Evolutionary conservation across 2,113 vertebrate species (phyloP).

Genomic region (Brienomyrus brachyistius): DNA sequence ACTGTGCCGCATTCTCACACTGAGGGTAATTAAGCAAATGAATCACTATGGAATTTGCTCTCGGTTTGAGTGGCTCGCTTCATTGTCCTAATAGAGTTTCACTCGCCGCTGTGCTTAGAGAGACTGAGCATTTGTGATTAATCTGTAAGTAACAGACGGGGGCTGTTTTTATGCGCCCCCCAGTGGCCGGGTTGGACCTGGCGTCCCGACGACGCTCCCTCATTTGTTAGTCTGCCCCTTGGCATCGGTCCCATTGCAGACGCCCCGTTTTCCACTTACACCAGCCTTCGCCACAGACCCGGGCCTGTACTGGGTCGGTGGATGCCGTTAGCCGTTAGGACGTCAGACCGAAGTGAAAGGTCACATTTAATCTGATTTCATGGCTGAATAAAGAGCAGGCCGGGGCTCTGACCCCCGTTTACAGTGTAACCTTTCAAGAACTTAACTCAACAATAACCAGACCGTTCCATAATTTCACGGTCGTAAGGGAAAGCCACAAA

Average conservation of each 20-base stretch:
- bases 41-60: background rate
- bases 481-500: background rate
- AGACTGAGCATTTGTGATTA: background rate
- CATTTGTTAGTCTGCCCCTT: background rate
- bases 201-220: background rate
- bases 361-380: slow-evolving; percentile 3
- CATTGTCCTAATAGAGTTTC: background rate
- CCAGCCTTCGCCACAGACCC: background rate
- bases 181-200: background rate
- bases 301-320: too few species aligned
- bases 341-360: background rate
- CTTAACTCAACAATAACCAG: background rate
- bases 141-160: background rate
- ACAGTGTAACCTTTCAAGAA: background rate
- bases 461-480: background rate
- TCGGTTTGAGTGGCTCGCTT: background rate
- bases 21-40: background rate
- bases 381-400: background rate
- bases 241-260: background rate
- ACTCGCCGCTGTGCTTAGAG: background rate
- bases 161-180: background rate
- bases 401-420: background rate
- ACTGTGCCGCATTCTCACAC: background rate
- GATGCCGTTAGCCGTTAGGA: background rate
- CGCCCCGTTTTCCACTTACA: background rate